Evolutionary conservation across 2,113 vertebrate species (phyloP).

Genomic region (Tetrax tetrax): DNA sequence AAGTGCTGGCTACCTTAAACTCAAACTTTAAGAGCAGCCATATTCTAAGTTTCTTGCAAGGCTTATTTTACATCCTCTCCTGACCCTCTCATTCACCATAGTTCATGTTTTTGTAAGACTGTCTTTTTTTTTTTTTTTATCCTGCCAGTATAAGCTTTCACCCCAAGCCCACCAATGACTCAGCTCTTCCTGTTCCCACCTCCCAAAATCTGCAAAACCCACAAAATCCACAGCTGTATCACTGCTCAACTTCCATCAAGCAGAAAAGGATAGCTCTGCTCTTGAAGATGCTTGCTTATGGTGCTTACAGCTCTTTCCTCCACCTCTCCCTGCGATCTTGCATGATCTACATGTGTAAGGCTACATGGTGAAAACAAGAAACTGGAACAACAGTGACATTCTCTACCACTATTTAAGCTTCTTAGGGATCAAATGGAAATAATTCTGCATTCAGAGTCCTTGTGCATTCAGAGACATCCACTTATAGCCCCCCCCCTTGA

Average conservation of each 20-base stretch:
- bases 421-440: neutral
- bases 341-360: accelerated
- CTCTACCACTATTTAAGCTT: neutral
- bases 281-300: neutral
- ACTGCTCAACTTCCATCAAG: neutral
- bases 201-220: neutral
- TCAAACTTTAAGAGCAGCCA: neutral
- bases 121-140: neutral
- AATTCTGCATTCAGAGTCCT: neutral
- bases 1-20: neutral
- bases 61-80: neutral
- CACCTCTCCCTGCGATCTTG: neutral
- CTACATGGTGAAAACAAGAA: neutral
- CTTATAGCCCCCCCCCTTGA: neutral
- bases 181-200: neutral
- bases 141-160: neutral
- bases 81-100: neutral
- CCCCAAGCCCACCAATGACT: accelerated
- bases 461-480: neutral
- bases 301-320: neutral
- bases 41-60: neutral
- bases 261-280: neutral
- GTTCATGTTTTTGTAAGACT: neutral
- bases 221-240: neutral
- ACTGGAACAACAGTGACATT: neutral